Conservation (phyloP, 2,113 vertebrate species). For the Tautogolabrus adspersus region DNA sequence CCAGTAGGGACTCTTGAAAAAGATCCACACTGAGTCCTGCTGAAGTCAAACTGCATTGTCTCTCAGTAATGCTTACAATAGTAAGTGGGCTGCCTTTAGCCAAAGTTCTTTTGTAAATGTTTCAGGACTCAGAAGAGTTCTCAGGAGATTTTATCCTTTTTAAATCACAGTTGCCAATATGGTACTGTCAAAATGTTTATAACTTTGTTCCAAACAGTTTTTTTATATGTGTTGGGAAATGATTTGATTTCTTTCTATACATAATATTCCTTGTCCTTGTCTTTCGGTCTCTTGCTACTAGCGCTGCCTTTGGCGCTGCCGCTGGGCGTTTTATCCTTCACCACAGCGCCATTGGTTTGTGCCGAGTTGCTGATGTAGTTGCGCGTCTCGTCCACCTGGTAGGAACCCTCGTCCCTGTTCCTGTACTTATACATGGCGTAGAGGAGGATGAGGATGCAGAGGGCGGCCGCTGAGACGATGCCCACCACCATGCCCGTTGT, state of each 20-base stretch:
- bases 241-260: constrained; percentile 89
- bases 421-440: constrained; percentile 99
- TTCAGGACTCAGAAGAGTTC: constrained; percentile 84
- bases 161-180: constrained; percentile 87
- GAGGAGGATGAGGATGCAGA: constrained; percentile 99
- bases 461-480: constrained; percentile 96
- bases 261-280: constrained; percentile 99
- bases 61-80: constrained; percentile 78
- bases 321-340: constrained; percentile 95
- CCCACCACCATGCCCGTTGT: constrained; percentile 99
- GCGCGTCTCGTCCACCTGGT: constrained; percentile 98
- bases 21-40: constrained; percentile 71
- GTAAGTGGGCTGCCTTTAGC: constrained; percentile 88
- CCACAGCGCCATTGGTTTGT: constrained; percentile 95
- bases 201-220: constrained; percentile 72
- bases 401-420: constrained; percentile 99
- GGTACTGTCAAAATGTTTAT: constrained; percentile 80
- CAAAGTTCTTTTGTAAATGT: constrained; percentile 85
- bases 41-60: constrained; percentile 69
- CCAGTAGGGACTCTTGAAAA: constrained; percentile 71
- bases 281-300: constrained; percentile 96
- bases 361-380: constrained; percentile 99
- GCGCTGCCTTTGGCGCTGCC: constrained; percentile 87
- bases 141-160: constrained; percentile 79
- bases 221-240: constrained; percentile 71